Base-by-base conservation (phyloP, 2,113 vertebrate genomes). In the Alethe diademata region DNA sequence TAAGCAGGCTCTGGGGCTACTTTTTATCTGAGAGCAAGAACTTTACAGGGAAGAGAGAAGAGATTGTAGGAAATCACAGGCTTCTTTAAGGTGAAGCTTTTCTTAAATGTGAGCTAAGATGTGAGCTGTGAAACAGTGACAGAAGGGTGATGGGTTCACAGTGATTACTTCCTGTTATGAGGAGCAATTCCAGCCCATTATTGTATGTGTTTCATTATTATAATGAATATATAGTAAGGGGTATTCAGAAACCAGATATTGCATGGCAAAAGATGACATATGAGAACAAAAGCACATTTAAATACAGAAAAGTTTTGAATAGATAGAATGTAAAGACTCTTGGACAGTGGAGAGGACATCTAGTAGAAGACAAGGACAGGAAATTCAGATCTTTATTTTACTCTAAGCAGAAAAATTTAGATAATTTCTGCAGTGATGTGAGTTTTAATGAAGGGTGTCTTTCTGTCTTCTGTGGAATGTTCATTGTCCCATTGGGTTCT, bases 161-260 rank as follows among this genome's bases (percentile, higher is more conserved):
- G 4, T 0, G 0, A 47, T 14, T 1, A 1, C 35, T 90, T 90
- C 22, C 54, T 73, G 25, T 8, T 33, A 11, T 6, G 8, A 69
- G 38, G 7, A 53, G 43, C 5, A 80, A 69, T 50, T 66, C 28
- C 28, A 88, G 24, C 6, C n/a, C 28, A 25, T 28, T 53, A 19
- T 22, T 53, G 6, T 19, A 17, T 36, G 12, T 67, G 22, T 31
- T 58, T 67, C 14, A 23, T 45, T 45, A 10, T 40, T 35, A 9
- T 15, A 73, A 70, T 14, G 19, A 24, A 9, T 23, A 38, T 33
- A 51, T 83, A 28, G 86, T 50, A 31, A 19, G 11, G 8, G 1
- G 6, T 74, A 28, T 33, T 75, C 29, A 36, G 48, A 78, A 86
- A 36, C 9, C 3, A 35, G 42, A 42, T 64, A 23, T 8, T 65